A percentile compares a stretch with the other conserved stretches of the same genome.
Conservation (phyloP, 2,113 vertebrate genomes). For the Colistium nudipinnis region DNA sequence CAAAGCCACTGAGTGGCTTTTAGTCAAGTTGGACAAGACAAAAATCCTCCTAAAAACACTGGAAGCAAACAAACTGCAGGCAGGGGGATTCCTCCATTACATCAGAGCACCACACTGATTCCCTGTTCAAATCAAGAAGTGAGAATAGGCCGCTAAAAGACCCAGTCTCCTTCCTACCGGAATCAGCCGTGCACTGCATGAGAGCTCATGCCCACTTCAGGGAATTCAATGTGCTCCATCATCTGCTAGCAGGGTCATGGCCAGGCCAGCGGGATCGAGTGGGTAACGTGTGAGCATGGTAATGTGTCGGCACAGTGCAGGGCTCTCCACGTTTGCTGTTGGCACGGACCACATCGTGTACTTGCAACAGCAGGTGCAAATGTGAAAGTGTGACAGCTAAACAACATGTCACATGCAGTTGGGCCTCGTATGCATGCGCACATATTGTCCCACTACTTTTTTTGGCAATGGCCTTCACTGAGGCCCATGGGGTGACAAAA, state of each 20-base stretch:
- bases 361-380: constrained; percentile 20
- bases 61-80: constrained; percentile 29
- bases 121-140: constrained; percentile 66
- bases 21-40: constrained; percentile 3
- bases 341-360: constrained; percentile 1
- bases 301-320: constrained; percentile 47
- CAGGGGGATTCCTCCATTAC: constrained; percentile 21
- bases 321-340: constrained; percentile 19
- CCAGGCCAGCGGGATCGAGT: constrained; percentile 54
- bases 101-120: constrained; percentile 49
- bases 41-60: constrained; percentile 19
- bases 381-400: constrained; percentile 34
- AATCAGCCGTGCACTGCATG: constrained; percentile 38
- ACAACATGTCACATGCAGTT: constrained; percentile 10
- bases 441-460: not conserved
- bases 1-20: constrained; percentile 5
- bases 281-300: constrained; percentile 53
- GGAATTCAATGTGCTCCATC: constrained; percentile 63
- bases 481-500: no score
- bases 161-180: constrained; percentile 41
- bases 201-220: constrained; percentile 54
- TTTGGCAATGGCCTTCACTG: no score
- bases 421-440: not conserved
- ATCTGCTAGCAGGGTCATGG: constrained; percentile 65
- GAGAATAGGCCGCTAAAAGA: constrained; percentile 61